phyloP scores from a whole-genome alignment of 2,888 invertebrate genomes.

The Amiota communis region DNA sequence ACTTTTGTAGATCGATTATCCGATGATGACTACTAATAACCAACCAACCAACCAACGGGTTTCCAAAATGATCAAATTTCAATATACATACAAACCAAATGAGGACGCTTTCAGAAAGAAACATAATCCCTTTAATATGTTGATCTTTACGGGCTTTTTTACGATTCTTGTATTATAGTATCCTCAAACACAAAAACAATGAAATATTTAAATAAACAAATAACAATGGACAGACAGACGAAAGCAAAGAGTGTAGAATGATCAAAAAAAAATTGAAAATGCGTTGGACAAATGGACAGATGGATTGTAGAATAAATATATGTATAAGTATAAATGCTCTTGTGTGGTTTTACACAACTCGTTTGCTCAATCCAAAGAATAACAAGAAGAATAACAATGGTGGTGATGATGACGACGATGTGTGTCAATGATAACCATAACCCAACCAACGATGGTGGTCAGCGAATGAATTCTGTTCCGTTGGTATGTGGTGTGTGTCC shows the following conservation, averaged over 20 bases:
- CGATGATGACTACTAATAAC: neutral
- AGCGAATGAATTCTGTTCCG: neutral
- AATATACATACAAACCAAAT: constrained; percentile 23
- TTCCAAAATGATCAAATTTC: constrained; percentile 44
- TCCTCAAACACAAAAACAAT: too few relatives aligned
- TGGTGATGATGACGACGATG: too few relatives aligned
- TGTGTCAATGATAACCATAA: too few relatives aligned
- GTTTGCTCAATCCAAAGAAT: too few relatives aligned
- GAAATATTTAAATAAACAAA: too few relatives aligned
- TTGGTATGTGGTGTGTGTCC: too few relatives aligned
- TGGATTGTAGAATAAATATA: neutral
- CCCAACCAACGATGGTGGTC: constrained; percentile 25
- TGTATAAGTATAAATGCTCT: neutral
- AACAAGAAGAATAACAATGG: too few relatives aligned
- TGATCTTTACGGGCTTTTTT: constrained; percentile 5
- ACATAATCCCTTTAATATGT: constrained; percentile 2
- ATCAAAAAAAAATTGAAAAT: too few relatives aligned
- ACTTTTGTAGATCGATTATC: neutral
- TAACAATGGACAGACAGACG: neutral
- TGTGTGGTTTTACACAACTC: constrained; percentile 6
- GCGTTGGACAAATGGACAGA: neutral
- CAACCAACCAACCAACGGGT: too few relatives aligned
- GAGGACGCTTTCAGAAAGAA: neutral
- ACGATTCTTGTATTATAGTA: neutral
- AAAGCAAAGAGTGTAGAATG: neutral